Evolutionary conservation across 2,113 vertebrate genomes (phyloP).

Genomic region (Nerophis lumbriciformis): DNA sequence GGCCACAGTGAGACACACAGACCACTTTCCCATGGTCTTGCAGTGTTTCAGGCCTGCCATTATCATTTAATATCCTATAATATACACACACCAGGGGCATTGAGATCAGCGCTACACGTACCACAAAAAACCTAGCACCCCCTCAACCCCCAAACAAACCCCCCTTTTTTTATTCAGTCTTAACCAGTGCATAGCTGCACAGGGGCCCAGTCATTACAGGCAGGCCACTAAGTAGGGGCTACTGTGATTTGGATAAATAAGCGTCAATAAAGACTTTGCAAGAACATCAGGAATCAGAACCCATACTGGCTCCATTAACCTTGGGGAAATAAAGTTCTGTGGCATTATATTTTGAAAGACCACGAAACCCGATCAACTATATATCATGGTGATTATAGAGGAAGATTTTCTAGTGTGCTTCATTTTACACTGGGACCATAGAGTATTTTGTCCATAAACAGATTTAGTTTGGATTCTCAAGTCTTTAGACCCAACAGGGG

Average conservation of each 20-base stretch:
- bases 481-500: background rate
- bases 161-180: slow-evolving; percentile 54
- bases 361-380: slow-evolving; percentile 28
- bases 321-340: slow-evolving; percentile 36
- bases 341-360: slow-evolving; percentile 38
- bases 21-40: slow-evolving; percentile 73
- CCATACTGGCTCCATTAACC: slow-evolving; percentile 36
- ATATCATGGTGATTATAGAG: slow-evolving; percentile 32
- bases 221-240: slow-evolving; percentile 66
- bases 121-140: slow-evolving; percentile 62
- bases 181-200: slow-evolving; percentile 60
- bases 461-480: background rate
- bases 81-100: slow-evolving; percentile 58
- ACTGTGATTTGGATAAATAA: slow-evolving; percentile 61
- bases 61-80: slow-evolving; percentile 78
- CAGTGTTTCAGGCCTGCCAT: slow-evolving; percentile 67
- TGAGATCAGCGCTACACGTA: slow-evolving; percentile 50
- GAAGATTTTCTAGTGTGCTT: slow-evolving; percentile 11
- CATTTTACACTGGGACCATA: slow-evolving; percentile 1
- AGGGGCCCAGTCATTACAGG: slow-evolving; percentile 61
- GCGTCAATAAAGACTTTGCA: slow-evolving; percentile 31
- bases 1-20: slow-evolving; percentile 61
- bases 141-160: slow-evolving; percentile 56
- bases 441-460: background rate
- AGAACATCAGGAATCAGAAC: slow-evolving; percentile 41